phyloP scores from a whole-genome alignment of 92 coral and sea anemone species.

The Phenganax subtilis region DNA sequence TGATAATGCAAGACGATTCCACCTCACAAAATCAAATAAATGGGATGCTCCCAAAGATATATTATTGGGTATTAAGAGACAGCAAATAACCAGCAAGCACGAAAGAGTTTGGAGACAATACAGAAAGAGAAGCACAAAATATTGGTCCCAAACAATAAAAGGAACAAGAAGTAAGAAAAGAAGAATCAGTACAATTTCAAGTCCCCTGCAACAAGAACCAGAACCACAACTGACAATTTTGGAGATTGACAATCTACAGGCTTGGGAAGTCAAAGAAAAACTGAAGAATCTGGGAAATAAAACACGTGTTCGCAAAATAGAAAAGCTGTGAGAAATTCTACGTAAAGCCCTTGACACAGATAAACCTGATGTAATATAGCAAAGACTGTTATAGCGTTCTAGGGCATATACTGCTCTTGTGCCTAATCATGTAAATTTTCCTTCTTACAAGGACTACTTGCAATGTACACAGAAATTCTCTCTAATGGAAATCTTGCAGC shows the following conservation, averaged over 20 bases:
- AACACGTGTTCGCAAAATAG: not conserved
- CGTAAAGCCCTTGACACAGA: too few relatives aligned
- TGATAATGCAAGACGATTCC: not conserved
- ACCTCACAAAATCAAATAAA: not conserved
- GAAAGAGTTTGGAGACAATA: constrained; percentile 7
- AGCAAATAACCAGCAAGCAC: constrained; percentile 15
- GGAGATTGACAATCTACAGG: constrained; percentile 2
- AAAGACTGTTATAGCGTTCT: not conserved
- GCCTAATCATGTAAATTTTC: too few relatives aligned
- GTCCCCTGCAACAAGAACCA: not conserved
- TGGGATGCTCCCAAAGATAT: not conserved
- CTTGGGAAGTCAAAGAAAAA: not conserved
- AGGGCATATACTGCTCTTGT: not conserved
- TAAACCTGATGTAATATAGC: too few relatives aligned
- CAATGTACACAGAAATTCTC: not conserved
- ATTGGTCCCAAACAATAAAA: constrained; percentile 22
- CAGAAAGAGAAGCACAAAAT: constrained; percentile 4
- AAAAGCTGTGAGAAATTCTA: not conserved
- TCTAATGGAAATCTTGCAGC: not conserved
- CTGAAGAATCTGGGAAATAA: not conserved
- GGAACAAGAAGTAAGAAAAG: constrained; percentile 6
- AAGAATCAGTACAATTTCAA: not conserved
- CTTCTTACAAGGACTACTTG: not conserved
- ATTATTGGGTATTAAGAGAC: not conserved
- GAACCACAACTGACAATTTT: not conserved